Base-by-base conservation (phyloP, 2,797 vertebrate species). In the Peromyscus attwateri region DNA sequence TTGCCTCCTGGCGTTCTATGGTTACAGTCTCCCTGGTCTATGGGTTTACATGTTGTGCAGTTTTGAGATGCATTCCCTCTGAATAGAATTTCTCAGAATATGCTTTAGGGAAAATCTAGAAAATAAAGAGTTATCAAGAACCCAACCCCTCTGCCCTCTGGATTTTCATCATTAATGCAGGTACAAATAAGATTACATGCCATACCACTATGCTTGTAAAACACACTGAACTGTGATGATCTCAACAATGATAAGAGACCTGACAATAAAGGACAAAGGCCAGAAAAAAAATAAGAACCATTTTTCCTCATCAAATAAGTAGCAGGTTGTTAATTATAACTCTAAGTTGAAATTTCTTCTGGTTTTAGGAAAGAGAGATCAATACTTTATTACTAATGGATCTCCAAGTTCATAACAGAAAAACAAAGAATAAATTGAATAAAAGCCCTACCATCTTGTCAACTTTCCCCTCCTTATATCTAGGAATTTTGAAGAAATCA, bases 401-500 rank as follows among this genome's bases (percentile, higher is more conserved):
- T 43, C 82, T 90, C 84, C 87, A 79, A 93, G 85, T 91, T 87
- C 40, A 64, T 3, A 88, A 91, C 64, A 96, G 12, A 70, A 43
- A 94, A 82, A 31, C 8, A 82, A 75, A 16, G 66, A 89, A 52
- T 21, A 94, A 95, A 79, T 25, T 82, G 25, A 31, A 49, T 76
- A 95, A 95, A 43, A 68, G 10, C 40, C 8, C 23, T 27, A 87
- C 17, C 17, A 89, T 79, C n/a, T 66, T 81, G 27, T 81, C 14
- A 96, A 49, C 16, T 57, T 93, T 87, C 12, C 80, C 89, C 55
- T 64, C 12, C 29, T 70, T 71, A 79, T 25, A 95, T 62, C 75
- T 95, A 73, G 43, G 62, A 76, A 89, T 75, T 94, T 87, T 76
- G 95, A 96, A 94, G 95, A 92, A 81, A 93, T 60, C 81, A 46